Evolutionary conservation across 2,113 vertebrate genomes (phyloP).

Genomic region (Piliocolobus tephrosceles): DNA sequence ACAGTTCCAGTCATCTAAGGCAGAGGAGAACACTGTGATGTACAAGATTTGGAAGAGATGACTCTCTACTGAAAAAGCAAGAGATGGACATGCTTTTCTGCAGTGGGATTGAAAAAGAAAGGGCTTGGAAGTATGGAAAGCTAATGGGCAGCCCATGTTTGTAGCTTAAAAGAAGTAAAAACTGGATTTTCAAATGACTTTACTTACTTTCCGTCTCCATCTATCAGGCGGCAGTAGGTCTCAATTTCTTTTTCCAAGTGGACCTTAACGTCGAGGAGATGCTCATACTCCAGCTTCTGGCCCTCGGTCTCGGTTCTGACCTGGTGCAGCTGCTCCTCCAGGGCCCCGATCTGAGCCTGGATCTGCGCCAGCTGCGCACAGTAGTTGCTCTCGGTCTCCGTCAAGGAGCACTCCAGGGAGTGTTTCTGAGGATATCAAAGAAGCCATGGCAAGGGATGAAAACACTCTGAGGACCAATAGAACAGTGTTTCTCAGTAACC

Average conservation of each 20-base stretch:
- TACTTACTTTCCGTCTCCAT: constrained; percentile 66
- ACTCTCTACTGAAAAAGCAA: neutral
- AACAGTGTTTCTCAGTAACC: neutral
- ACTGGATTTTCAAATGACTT: neutral
- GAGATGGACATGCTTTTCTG: neutral
- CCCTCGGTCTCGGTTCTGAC: constrained; percentile 74
- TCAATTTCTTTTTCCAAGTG: constrained; percentile 81
- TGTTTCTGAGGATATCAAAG: constrained; percentile 83
- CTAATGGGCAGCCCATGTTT: accelerated
- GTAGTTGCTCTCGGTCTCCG: constrained; percentile 88
- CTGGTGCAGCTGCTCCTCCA: constrained; percentile 89
- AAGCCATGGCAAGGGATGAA: neutral
- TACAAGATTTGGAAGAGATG: neutral
- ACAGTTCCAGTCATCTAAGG: neutral
- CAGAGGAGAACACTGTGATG: neutral
- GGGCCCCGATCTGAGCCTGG: constrained; percentile 82
- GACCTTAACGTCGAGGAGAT: constrained; percentile 76
- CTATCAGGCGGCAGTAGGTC: constrained; percentile 78
- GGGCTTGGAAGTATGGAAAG: neutral
- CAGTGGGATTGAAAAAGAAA: neutral
- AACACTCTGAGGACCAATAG: neutral
- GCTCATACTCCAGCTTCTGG: constrained; percentile 76
- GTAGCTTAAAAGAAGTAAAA: neutral
- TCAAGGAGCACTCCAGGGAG: constrained; percentile 89
- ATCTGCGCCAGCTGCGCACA: constrained; percentile 88